Base-by-base conservation (phyloP, 2,113 vertebrate species). In the Thryonomys swinderianus region DNA sequence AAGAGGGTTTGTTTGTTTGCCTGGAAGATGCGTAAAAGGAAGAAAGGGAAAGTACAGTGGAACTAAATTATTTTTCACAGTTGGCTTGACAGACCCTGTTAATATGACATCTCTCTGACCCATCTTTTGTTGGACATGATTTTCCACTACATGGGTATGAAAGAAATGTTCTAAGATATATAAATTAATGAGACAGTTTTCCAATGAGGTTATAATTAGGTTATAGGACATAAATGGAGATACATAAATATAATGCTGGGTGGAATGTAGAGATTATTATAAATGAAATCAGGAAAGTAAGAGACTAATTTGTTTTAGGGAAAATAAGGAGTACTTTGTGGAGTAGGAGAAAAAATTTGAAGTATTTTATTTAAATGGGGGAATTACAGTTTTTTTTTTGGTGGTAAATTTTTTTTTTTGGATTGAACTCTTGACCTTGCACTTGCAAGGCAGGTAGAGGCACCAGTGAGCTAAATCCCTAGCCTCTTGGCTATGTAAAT, bases 311-410 rank as follows among this genome's bases (percentile, higher is more conserved):
- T 85, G 14, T 23, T 67, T 78, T 89, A 76, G 79, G 73, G 14
- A 37, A 90, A 87, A 87, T 83, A 90, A 86, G 89, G 37, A 92
- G 88, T 91, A 71, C 13, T 83, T 79, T 62, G 73, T 66, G n/a
- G n/a, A n/a, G n/a, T n/a, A n/a, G 42, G 34, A 64, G 61, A 89
- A 82, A 40, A 87, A 73, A 87, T 27, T 25, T 71, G 32, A 78
- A 96, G 78, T 42, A 83, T 64, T 55, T 45, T 6, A 51, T 83
- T 92, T 93, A 92, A 90, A 62, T 95, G 66, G 55, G 9, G 57
- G 69, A 94, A 81, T 59, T 53, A 3, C 30, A 51, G 13, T 69
- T 34, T 48, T 81, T 62, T 30, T 89, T 85, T 89, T 16, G 30
- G 55, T 57, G 25, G 21, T 8, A 48, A 45, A 4, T 37, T 10